Evolutionary conservation across 2,113 vertebrate species (phyloP).

Genomic region (Hystrix cristata): DNA sequence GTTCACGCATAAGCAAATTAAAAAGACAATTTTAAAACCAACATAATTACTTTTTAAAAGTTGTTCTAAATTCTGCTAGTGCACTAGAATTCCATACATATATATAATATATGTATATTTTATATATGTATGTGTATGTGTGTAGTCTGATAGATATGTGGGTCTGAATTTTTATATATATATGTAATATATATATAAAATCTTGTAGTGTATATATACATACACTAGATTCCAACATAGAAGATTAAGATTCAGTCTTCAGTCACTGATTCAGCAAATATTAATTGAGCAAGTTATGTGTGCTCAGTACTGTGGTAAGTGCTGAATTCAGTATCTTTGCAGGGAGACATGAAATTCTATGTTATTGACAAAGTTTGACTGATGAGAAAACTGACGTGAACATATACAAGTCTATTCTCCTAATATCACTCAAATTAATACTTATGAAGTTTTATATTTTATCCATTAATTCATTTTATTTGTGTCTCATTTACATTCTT

Average conservation of each 20-base stretch:
- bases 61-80: neutral
- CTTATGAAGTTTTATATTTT: neutral
- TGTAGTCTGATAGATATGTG: neutral
- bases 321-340: neutral
- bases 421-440: neutral
- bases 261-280: conserved; percentile 7
- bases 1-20: neutral
- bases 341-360: neutral
- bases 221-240: neutral
- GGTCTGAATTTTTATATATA: neutral
- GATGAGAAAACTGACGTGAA: neutral
- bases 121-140: neutral
- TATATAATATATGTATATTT: neutral
- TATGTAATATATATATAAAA: neutral
- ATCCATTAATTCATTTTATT: neutral
- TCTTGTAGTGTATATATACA: neutral
- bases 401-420: neutral
- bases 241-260: conserved; percentile 36
- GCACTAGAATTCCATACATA: neutral
- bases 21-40: neutral
- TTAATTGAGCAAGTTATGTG: neutral
- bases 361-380: neutral
- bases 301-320: neutral
- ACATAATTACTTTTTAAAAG: neutral
- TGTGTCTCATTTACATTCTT: neutral